These are phyloP conservation scores for Galerucella nymphaeae DNA, from an alignment of 2,888 invertebrate genomes.

Conservation along the genomic window DNA sequence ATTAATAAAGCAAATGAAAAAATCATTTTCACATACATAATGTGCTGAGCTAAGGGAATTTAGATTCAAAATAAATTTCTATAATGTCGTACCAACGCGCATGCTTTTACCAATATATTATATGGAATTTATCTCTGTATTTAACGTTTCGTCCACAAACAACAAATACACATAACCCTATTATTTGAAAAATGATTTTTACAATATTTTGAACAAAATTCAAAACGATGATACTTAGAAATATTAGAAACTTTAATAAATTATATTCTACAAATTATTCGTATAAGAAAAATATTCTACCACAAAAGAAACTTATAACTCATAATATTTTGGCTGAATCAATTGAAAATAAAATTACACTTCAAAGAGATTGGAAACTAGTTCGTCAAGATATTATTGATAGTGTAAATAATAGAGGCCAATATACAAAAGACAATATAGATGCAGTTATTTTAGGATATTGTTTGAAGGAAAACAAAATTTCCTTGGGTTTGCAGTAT, in stretches of 20 bases:
- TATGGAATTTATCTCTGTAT: too few relatives aligned
- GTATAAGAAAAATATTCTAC: conserved; percentile 5
- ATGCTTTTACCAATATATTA: too few relatives aligned
- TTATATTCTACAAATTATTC: conserved; percentile 16
- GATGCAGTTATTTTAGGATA: conserved; percentile 72
- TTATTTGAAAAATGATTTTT: too few relatives aligned
- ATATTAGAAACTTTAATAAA: background rate
- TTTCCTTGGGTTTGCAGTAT: conserved; percentile 70
- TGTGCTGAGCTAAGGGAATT: too few relatives aligned
- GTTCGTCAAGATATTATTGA: conserved; percentile 65
- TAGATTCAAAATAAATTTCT: too few relatives aligned
- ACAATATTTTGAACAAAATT: background rate
- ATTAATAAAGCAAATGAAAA: too few relatives aligned
- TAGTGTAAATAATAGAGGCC: conserved; percentile 55
- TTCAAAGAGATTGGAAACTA: conserved; percentile 48
- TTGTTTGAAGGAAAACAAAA: conserved; percentile 65
- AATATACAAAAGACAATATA: conserved; percentile 67
- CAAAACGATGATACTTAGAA: background rate
- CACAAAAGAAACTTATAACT: conserved; percentile 3
- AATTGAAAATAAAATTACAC: conserved; percentile 22
- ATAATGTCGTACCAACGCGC: too few relatives aligned
- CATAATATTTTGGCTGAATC: conserved; percentile 3
- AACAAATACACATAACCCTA: too few relatives aligned
- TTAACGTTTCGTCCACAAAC: too few relatives aligned
- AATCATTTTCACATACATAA: too few relatives aligned